These are phyloP conservation scores for Eristalinus sepulchralis DNA, from an alignment of 2,888 invertebrate species.

Conservation along the genomic window DNA sequence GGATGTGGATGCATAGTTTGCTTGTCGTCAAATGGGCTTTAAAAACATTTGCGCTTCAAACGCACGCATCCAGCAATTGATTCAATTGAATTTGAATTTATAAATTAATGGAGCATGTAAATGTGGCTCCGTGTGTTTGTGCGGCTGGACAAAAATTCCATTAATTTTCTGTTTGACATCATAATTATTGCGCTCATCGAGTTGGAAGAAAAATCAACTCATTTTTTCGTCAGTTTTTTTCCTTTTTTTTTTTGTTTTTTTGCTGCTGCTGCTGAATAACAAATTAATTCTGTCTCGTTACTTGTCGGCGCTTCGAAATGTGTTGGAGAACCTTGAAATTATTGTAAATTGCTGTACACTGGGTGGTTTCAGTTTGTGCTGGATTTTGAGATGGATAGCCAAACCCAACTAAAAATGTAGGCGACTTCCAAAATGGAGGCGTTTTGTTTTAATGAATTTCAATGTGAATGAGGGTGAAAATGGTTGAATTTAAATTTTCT, in stretches of 20 bases:
- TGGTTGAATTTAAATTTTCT: no score
- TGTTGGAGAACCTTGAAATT: background rate
- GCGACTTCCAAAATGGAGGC: no score
- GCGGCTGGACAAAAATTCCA: constrained; percentile 4
- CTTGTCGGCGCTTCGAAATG: background rate
- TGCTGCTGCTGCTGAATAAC: constrained; percentile 9
- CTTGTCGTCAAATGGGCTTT: constrained; percentile 34
- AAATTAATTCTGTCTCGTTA: constrained; percentile 10
- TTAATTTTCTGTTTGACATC: constrained; percentile 37
- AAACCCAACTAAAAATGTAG: no score
- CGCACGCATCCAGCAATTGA: constrained; percentile 20
- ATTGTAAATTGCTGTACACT: background rate
- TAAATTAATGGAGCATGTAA: constrained; percentile 11
- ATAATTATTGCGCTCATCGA: constrained; percentile 25
- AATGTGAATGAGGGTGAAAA: no score
- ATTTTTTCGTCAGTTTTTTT: background rate
- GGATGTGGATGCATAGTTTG: background rate
- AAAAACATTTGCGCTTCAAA: background rate
- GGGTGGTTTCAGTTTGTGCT: background rate
- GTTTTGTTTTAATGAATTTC: no score
- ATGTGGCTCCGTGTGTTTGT: background rate
- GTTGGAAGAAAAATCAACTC: background rate
- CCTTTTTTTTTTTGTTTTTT: no score
- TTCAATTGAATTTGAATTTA: constrained; percentile 47
- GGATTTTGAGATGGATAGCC: background rate